These are phyloP conservation scores for Chamaetylas fuelleborni DNA, from an alignment of 2,113 vertebrate species.

Conservation along the genomic window DNA sequence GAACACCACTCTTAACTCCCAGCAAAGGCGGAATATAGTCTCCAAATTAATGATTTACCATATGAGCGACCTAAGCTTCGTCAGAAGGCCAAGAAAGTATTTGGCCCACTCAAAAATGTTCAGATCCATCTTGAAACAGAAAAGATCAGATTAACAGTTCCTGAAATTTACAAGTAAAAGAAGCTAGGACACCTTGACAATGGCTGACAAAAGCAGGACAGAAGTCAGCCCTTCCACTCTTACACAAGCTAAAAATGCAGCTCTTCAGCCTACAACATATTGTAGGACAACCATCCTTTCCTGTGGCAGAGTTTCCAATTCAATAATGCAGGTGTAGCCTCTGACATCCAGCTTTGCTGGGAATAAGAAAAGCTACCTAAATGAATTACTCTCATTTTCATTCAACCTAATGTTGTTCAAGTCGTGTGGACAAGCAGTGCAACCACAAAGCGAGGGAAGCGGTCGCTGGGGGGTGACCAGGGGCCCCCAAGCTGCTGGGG, in stretches of 20 bases:
- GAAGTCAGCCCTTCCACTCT: background rate
- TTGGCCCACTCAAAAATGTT: constrained; percentile 71
- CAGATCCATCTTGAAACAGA: constrained; percentile 44
- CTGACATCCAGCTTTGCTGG: background rate
- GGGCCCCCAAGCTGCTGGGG: background rate
- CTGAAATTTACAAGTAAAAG: constrained; percentile 51
- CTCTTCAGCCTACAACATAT: background rate
- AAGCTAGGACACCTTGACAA: constrained; percentile 5
- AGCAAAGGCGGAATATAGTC: constrained; percentile 19
- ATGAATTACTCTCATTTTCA: background rate
- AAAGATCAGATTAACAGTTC: constrained; percentile 57
- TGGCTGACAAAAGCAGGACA: background rate
- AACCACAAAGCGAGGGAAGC: background rate
- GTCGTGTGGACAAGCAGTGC: background rate
- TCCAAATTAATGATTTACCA: constrained; percentile 60
- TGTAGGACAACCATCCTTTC: background rate
- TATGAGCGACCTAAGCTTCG: constrained; percentile 39
- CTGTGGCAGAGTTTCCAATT: background rate
- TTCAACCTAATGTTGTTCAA: background rate
- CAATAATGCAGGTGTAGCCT: background rate
- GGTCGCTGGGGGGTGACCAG: background rate
- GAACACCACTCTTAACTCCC: constrained; percentile 55
- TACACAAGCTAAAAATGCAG: background rate
- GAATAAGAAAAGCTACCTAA: background rate
- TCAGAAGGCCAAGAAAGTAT: constrained; percentile 60